Evolutionary conservation across 2,113 vertebrate genomes (phyloP).

Genomic region (Nettapus auritus): DNA sequence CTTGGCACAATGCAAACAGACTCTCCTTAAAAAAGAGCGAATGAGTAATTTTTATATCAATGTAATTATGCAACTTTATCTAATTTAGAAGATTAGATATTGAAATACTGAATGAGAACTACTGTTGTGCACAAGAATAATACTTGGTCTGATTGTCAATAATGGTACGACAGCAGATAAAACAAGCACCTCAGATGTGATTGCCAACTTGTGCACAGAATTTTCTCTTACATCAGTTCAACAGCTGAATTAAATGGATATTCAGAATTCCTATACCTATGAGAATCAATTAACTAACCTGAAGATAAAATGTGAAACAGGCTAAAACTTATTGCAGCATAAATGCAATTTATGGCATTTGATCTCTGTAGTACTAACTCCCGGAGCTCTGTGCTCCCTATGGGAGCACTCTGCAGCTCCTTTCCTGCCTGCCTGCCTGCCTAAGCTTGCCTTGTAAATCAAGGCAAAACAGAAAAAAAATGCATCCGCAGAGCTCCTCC

Average conservation of each 20-base stretch:
- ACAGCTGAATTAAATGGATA: neutral
- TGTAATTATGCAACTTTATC: neutral
- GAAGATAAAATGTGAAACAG: neutral
- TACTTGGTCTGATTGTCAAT: neutral
- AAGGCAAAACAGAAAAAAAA: neutral
- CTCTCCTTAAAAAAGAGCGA: neutral
- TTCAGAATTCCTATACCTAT: neutral
- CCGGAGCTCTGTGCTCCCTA: neutral
- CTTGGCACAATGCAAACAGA: neutral
- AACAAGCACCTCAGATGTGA: neutral
- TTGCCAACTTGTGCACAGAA: neutral
- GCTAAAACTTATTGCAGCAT: neutral
- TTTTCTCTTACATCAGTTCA: neutral
- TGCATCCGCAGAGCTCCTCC: neutral
- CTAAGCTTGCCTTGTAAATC: neutral
- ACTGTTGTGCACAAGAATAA: neutral
- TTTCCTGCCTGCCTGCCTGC: neutral
- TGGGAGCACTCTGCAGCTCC: neutral
- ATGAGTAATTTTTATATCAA: neutral
- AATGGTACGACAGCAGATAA: neutral
- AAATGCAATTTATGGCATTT: neutral
- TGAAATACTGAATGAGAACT: conserved; percentile 8
- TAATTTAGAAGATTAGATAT: neutral
- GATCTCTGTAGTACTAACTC: neutral
- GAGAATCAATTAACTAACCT: neutral